Conservation (phyloP, 2,888 invertebrate species). For the Sphaerophoria taeniata region DNA sequence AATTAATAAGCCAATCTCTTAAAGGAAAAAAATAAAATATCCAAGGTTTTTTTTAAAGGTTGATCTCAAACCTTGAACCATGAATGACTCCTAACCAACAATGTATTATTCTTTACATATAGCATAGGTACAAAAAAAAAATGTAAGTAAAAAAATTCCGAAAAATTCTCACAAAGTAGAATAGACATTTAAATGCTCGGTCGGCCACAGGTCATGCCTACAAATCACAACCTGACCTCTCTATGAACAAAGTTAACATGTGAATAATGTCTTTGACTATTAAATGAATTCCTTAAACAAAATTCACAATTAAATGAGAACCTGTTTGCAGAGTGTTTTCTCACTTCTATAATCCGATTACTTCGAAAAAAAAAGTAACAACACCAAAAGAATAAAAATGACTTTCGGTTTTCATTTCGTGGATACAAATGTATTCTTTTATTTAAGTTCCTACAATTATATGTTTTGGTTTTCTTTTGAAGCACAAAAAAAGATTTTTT, state of each 20-base stretch:
- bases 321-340: conserved; percentile 13
- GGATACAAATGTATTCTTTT: conserved; percentile 33
- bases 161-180: conserved; percentile 8
- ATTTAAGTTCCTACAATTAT: conserved; percentile 30
- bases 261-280: conserved; percentile 2
- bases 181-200: conserved; percentile 14
- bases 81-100: too few relatives aligned
- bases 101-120: too few relatives aligned
- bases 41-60: too few relatives aligned
- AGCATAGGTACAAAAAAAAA: neutral
- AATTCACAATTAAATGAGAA: neutral
- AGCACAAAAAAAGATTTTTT: neutral
- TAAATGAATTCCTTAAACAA: neutral
- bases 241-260: neutral
- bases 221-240: neutral
- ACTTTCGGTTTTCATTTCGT: conserved; percentile 68
- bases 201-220: conserved; percentile 28
- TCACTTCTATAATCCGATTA: conserved; percentile 20
- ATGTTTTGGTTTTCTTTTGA: neutral
- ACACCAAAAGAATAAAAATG: conserved; percentile 32
- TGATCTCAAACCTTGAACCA: too few relatives aligned
- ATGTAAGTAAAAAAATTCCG: neutral
- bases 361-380: neutral
- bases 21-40: too few relatives aligned
- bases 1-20: too few relatives aligned